Percentiles rank a stretch among this genome's conserved stretches.
These are phyloP conservation scores for Siniperca scherzeri DNA, from an alignment of 2,797 vertebrate species.

Conservation along the genomic window DNA sequence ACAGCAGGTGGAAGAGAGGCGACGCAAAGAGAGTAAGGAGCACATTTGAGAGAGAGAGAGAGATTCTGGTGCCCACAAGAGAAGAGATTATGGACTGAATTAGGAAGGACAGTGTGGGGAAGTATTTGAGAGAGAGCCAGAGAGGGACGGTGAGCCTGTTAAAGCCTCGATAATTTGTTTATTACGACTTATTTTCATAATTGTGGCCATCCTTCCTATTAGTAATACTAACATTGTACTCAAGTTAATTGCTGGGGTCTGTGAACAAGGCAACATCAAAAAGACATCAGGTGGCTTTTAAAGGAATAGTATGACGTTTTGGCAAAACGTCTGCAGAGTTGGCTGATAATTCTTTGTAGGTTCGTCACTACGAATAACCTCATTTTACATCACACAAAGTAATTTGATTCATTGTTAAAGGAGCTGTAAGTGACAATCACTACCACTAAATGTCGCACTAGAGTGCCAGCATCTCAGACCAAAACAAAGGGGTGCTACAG, in stretches of 20 bases:
- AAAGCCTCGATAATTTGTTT: constrained; percentile 14
- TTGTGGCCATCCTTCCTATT: background rate
- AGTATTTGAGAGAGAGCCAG: constrained; percentile 27
- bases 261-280: background rate
- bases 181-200: constrained; percentile 6
- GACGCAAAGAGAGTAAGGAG: constrained; percentile 43
- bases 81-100: constrained; percentile 47
- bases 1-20: constrained; percentile 67
- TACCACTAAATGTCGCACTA: too few relatives aligned
- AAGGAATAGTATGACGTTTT: background rate
- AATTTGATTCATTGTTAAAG: too few relatives aligned
- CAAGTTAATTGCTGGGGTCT: background rate
- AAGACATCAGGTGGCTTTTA: background rate
- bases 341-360: too few relatives aligned
- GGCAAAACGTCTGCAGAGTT: background rate
- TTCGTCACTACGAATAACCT: too few relatives aligned
- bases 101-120: constrained; percentile 36
- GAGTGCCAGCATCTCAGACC: too few relatives aligned
- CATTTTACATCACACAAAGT: too few relatives aligned
- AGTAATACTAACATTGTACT: background rate
- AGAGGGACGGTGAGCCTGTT: constrained; percentile 24
- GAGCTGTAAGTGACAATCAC: too few relatives aligned
- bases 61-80: constrained; percentile 43
- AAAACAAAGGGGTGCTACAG: too few relatives aligned
- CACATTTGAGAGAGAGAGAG: constrained; percentile 49